A percentile compares a stretch with the other conserved stretches of the same genome.
Conservation (phyloP, 2,113 vertebrate species). For the Siphamia tubifer region DNA sequence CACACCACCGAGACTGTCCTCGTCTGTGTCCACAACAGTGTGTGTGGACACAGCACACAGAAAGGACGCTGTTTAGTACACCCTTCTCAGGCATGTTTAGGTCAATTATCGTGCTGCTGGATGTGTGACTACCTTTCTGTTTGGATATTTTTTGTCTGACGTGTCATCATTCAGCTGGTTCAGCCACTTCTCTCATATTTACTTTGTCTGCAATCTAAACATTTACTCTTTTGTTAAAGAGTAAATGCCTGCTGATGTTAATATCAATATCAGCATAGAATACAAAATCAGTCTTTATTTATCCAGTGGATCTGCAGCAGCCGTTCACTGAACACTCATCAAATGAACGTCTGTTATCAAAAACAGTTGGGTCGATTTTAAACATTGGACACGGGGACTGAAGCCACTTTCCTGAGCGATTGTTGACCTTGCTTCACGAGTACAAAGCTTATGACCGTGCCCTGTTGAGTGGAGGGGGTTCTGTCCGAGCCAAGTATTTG, state of each 20-base stretch:
- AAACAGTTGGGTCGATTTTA: no score
- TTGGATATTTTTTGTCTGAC: neutral
- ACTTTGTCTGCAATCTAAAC: neutral
- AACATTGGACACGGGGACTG: neutral
- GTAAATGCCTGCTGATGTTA: no score
- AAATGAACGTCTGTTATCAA: no score
- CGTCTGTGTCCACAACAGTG: neutral
- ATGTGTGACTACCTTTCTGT: neutral
- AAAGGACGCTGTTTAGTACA: neutral
- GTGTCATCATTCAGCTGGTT: neutral
- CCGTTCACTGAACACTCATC: no score
- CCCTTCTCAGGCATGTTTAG: neutral
- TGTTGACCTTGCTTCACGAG: constrained; percentile 20
- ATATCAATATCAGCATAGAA: neutral
- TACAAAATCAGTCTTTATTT: no score
- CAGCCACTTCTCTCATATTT: neutral
- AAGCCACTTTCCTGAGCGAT: neutral
- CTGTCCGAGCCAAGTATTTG: constrained; percentile 7
- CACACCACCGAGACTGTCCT: constrained; percentile 2
- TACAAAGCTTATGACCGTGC: constrained; percentile 25
- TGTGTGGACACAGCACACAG: neutral
- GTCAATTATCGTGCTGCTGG: neutral
- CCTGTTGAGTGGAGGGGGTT: constrained; percentile 14
- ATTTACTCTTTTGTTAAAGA: no score
- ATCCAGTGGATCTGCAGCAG: no score